Base-by-base conservation (phyloP, 2,113 vertebrate species). In the Gymnocephalus cernua region DNA sequence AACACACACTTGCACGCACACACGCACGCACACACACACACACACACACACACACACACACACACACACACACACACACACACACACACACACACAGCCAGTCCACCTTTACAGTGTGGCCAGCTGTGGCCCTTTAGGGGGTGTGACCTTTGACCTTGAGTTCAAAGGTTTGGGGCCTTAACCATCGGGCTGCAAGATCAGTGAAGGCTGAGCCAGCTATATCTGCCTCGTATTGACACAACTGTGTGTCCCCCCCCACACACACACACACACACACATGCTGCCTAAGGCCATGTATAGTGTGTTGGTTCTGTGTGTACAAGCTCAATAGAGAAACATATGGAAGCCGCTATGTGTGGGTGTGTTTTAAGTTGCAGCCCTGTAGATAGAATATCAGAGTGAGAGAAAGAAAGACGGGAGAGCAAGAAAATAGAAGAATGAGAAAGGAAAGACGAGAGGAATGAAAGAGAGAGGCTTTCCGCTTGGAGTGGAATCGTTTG, bases 61-160 rank as follows among this genome's bases (percentile, higher is more conserved):
- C 32, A 69, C 12, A 70, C 15, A 29, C 23, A 8, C 1, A 32
- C 56, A 69, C 44, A 65, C 2, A 35, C 6, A 25, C n/a, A 65
- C 51, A 71, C 32, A 69, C 13, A 71, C 1, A 35, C 48, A 69
- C 48, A 61, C 0, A 50, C 23, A 79, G 32, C 32, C 58, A 59
- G 50, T 72, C 77, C 59, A 70, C 83, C 61, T 92, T 91, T 85
- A 71, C 64, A 82, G 41, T 58, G 38, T 32, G 68, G 73, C 86
- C 92, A 94, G 92, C 91, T 94, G 92, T 80, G 78, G 48, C 72
- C 82, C 88, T 89, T 75, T 41, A 80, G 82, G 89, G 77, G 62
- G 32, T 47, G 41, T 50, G 45, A 79, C 56, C 89, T 92, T 79
- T 92, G 69, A 90, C 88, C 82, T 70, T n/a, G 19, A 80, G 90